These are phyloP conservation scores for Drosophila ananassae DNA, from an alignment of 1,140 invertebrate species.

Conservation along the genomic window DNA sequence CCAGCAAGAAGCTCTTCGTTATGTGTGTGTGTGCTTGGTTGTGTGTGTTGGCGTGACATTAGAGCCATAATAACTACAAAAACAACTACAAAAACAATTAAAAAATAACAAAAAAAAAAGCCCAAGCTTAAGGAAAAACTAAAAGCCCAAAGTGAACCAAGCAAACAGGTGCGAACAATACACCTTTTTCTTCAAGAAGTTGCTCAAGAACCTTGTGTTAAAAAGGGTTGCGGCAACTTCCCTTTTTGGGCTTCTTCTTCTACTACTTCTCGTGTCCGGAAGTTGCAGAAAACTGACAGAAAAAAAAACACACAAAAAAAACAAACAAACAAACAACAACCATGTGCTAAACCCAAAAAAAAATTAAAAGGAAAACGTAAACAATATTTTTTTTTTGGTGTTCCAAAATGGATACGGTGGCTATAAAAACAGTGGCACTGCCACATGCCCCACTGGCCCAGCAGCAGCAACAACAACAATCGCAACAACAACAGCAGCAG, in stretches of 20 bases:
- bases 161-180: slow-evolving; percentile 59
- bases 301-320: slow-evolving; percentile 8
- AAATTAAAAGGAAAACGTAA: not conserved
- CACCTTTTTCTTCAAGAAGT: slow-evolving; percentile 12
- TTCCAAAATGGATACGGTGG: slow-evolving; percentile 73
- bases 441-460: slow-evolving; percentile 75
- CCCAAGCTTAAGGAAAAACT: slow-evolving; percentile 15
- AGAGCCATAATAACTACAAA: slow-evolving; percentile 30
- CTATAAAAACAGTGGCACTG: slow-evolving; percentile 73
- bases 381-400: slow-evolving; percentile 5
- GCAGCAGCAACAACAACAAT: slow-evolving; percentile 53
- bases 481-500: slow-evolving; percentile 26
- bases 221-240: slow-evolving; percentile 58
- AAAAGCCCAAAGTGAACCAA: slow-evolving; percentile 15
- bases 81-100: slow-evolving; percentile 16
- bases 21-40: slow-evolving; percentile 2
- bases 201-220: slow-evolving; percentile 26
- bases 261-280: slow-evolving; percentile 26
- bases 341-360: slow-evolving; percentile 20
- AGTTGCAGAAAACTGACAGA: slow-evolving; percentile 21
- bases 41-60: slow-evolving; percentile 25
- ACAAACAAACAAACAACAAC: slow-evolving; percentile 18
- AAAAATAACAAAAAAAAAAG: slow-evolving; percentile 11
- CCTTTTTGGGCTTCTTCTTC: slow-evolving; percentile 32
- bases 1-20: slow-evolving; percentile 14